Conservation (phyloP, 1,140 invertebrate genomes). For the Muscidifurax raptorellus region DNA sequence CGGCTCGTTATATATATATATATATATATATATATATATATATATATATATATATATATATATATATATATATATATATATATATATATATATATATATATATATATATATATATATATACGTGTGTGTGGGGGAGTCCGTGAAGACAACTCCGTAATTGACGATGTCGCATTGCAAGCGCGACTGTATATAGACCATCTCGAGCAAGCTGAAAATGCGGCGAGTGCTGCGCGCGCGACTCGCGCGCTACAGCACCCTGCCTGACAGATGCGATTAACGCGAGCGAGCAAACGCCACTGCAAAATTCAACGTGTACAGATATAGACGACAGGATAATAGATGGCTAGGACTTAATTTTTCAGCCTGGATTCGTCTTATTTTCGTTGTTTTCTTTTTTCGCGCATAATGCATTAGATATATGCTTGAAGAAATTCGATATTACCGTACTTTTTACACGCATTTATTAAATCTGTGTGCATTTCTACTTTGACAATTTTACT, state of each 20-base stretch:
- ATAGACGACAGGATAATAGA: neutral
- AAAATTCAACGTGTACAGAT: neutral
- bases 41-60: neutral
- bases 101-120: no score
- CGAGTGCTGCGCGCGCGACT: neutral
- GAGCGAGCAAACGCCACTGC: neutral
- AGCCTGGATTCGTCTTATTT: neutral
- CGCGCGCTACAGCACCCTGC: neutral
- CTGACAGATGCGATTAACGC: conserved; percentile 9
- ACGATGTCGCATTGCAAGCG: neutral
- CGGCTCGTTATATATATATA: neutral
- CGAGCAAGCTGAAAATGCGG: neutral
- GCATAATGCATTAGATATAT: neutral
- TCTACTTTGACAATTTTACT: no score
- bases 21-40: no score
- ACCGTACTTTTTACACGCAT: neutral
- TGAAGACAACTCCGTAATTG: neutral
- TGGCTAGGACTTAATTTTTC: neutral
- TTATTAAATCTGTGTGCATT: no score
- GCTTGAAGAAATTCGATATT: neutral
- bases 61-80: no score
- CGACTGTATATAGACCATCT: neutral
- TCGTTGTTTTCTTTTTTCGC: neutral
- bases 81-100: neutral
- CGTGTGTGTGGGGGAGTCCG: no score